Evolutionary conservation across 2,113 vertebrate genomes (phyloP).

Genomic region (Anoplopoma fimbria): DNA sequence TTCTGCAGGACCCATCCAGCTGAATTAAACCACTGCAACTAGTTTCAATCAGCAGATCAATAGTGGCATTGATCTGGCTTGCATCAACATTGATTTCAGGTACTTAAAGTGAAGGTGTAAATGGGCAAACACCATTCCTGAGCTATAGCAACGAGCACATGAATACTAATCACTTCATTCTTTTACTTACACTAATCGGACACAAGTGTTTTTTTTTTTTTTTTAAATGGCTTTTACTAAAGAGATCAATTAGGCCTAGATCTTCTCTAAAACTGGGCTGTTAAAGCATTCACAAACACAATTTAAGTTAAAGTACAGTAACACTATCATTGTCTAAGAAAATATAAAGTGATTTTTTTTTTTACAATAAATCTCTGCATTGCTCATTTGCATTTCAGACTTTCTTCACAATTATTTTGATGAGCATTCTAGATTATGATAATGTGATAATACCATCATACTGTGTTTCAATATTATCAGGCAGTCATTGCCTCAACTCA

Average conservation of each 20-base stretch:
- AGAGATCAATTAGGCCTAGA: background rate
- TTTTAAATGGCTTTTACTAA: background rate
- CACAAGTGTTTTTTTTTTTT: background rate
- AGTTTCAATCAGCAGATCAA: conserved; percentile 20
- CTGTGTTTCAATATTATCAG: conserved; percentile 13
- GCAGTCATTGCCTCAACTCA: background rate
- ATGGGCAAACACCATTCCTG: background rate
- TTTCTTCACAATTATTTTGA: background rate
- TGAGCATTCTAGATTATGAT: background rate
- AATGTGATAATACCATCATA: conserved; percentile 2
- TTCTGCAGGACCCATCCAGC: background rate
- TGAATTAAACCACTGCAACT: conserved; percentile 16
- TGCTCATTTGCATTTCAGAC: conserved; percentile 6
- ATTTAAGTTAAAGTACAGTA: no score
- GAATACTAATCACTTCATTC: background rate
- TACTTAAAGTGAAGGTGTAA: background rate
- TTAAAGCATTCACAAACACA: background rate
- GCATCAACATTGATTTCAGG: conserved; percentile 25
- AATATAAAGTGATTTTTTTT: background rate
- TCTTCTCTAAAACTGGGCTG: background rate
- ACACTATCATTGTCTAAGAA: background rate
- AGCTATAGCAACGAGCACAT: background rate
- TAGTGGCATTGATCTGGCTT: conserved; percentile 12
- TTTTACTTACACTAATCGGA: background rate
- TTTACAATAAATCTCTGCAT: background rate